Evolutionary conservation across 2,888 invertebrate species (phyloP).

Genomic region (Drosophila demipolita): DNA sequence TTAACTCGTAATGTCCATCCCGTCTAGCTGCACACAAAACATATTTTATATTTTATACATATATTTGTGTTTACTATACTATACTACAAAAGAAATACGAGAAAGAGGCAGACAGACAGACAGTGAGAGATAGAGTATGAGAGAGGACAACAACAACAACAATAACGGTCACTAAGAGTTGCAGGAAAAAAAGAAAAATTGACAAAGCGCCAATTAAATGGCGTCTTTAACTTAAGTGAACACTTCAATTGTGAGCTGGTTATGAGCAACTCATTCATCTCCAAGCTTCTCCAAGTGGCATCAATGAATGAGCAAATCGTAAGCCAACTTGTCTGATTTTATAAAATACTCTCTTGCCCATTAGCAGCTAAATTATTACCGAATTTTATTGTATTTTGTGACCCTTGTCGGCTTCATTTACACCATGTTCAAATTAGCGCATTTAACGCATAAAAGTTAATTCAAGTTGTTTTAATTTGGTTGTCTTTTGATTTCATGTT

Average conservation of each 20-base stretch:
- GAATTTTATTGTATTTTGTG: not conserved
- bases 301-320: conserved; percentile 31
- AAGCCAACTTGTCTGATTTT: not conserved
- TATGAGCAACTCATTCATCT: conserved; percentile 46
- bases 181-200: not conserved
- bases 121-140: not conserved
- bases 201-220: conserved; percentile 26
- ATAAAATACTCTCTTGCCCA: not conserved
- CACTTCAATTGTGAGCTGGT: conserved; percentile 28
- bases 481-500: conserved; percentile 49
- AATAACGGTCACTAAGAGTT: not conserved
- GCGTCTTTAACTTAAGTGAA: conserved; percentile 14
- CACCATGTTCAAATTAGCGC: conserved; percentile 11
- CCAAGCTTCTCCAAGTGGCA: not conserved
- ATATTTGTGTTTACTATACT: conserved; percentile 4
- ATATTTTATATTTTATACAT: conserved; percentile 1
- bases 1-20: conserved; percentile 42
- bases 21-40: conserved; percentile 11
- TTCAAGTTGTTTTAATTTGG: conserved; percentile 36
- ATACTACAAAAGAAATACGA: conserved; percentile 5
- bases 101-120: not conserved
- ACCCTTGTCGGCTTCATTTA: conserved; percentile 14
- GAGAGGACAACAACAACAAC: not conserved
- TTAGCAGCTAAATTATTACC: conserved; percentile 25
- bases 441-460: conserved; percentile 15